These are phyloP conservation scores for Lymantria monacha DNA, from an alignment of 2,888 invertebrate species.

Conservation along the genomic window DNA sequence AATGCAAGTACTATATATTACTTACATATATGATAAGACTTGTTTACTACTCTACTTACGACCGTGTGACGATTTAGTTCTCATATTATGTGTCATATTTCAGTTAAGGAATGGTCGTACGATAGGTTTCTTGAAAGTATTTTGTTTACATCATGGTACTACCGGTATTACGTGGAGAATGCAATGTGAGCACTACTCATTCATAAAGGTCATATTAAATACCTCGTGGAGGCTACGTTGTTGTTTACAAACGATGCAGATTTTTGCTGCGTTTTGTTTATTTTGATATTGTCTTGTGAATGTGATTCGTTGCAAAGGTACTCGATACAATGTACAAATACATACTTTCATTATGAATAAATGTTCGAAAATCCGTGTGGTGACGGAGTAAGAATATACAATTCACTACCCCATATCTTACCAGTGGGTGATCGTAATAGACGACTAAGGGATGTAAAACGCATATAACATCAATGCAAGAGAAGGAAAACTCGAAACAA, in stretches of 20 bases:
- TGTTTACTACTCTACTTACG: constrained; percentile 6
- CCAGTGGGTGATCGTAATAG: no score
- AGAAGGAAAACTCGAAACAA: no score
- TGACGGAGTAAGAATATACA: no score
- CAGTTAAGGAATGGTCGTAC: constrained; percentile 28
- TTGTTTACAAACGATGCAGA: constrained; percentile 38
- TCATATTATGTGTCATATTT: constrained; percentile 23
- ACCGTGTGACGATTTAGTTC: constrained; percentile 2
- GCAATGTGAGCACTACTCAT: constrained; percentile 58
- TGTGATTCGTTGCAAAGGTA: background rate
- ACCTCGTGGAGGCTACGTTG: constrained; percentile 35
- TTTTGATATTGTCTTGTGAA: constrained; percentile 6
- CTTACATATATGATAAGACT: no score
- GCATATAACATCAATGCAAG: no score
- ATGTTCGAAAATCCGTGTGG: no score
- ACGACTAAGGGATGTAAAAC: no score
- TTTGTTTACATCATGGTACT: constrained; percentile 34
- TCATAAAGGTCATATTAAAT: constrained; percentile 51
- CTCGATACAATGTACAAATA: background rate
- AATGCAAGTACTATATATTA: no score
- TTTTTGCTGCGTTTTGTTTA: constrained; percentile 12
- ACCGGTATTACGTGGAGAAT: constrained; percentile 35
- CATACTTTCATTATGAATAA: no score
- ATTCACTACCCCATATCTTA: no score
- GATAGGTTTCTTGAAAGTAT: constrained; percentile 25